Base-by-base conservation (phyloP, 2,888 invertebrate genomes). In the Celastrina argiolus region DNA sequence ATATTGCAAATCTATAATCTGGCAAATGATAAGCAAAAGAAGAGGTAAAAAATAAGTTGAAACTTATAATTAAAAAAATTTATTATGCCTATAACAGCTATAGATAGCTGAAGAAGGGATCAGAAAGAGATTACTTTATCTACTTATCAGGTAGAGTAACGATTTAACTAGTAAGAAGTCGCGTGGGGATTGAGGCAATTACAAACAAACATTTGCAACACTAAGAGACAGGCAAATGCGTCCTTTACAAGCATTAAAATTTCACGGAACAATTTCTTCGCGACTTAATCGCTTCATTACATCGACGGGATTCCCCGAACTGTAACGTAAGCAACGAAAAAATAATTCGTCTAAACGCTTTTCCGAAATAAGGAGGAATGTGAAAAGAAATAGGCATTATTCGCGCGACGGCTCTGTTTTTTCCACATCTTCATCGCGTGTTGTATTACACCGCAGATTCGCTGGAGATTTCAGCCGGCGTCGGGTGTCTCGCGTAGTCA, bases 401-500 rank as follows among this genome's bases (percentile, higher is more conserved):
- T 61, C 14, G 26, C 66, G 26, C 64, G 61, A 8, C 61, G 39
- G 26, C n/a, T 71, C 71, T 70, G 66, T 63, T 42, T 18, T 58
- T 59, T 56, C 45, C 59, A 59, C 64, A 70, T 74, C 72, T 67
- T 58, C 70, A 70, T 61, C 64, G 58, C 67, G 73, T 75, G 69
- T 87, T 75, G 79, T 72, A 78, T 87, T 86, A 81, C 85, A 79
- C 80, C 70, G 66, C 70, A 73, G 70, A 73, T 72, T 70, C 69
- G 67, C 72, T 63, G 70, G 76, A 80, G 85, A 80, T 81, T 80
- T 81, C 79, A 78, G 84, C 80, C 82, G 75, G 82, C 75, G 78
- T 85, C 80, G 78, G 80, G 82, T 85, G 81, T 76, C 84, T 70
- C 70, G 73, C 76, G 76, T 80, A 82, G 81, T 82, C 81, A 81